Conservation (phyloP, 2,888 invertebrate genomes). For the Limnephilus rhombicus region DNA sequence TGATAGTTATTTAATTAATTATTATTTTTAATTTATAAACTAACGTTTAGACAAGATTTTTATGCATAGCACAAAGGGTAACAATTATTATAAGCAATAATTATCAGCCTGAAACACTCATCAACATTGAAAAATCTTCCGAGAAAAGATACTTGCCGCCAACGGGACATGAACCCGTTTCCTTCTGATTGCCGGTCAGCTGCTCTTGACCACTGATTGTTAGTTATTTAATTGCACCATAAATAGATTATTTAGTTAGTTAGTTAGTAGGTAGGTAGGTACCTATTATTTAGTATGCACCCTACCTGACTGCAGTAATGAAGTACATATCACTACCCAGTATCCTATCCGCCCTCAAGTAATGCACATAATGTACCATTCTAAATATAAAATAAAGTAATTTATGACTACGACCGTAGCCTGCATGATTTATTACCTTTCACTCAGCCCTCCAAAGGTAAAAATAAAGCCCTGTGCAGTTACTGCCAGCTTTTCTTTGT, state of each 20-base stretch:
- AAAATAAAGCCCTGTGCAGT: background rate
- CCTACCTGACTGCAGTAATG: background rate
- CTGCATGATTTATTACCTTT: background rate
- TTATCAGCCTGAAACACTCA: too few relatives aligned
- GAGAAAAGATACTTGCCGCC: too few relatives aligned
- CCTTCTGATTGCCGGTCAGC: too few relatives aligned
- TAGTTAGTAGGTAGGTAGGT: too few relatives aligned
- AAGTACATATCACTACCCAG: background rate
- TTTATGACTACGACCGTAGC: background rate
- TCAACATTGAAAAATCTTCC: too few relatives aligned
- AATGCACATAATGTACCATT: background rate
- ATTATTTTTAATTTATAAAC: too few relatives aligned
- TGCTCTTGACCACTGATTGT: too few relatives aligned
- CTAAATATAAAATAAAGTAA: background rate
- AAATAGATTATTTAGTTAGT: background rate
- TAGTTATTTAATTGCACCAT: background rate
- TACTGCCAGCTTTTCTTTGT: background rate
- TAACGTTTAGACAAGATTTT: too few relatives aligned
- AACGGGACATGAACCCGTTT: too few relatives aligned
- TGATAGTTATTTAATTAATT: background rate
- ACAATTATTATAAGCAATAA: too few relatives aligned
- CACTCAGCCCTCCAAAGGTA: slow-evolving; percentile 2
- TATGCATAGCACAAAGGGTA: too few relatives aligned
- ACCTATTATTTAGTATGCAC: background rate
- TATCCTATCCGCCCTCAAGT: background rate